Evolutionary conservation across 1,140 invertebrate genomes (phyloP), one percentile per base, ranked within the genome.

Genomic region (Sogatella furcifera): DNA sequence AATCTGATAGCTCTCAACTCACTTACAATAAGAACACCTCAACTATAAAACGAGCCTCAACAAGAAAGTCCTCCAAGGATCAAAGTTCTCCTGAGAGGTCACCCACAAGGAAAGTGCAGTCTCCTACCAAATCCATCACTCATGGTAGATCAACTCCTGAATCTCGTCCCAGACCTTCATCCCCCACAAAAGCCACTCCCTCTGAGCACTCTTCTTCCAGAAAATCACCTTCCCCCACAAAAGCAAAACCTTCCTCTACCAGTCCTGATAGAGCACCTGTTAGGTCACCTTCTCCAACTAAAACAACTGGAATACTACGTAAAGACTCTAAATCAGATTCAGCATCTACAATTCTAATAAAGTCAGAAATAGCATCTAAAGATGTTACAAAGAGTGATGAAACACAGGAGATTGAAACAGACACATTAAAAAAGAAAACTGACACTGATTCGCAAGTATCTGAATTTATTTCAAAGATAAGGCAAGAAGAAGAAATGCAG

Each of bases 1-100:
- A 64, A 15, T 66, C 66, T n/a, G 65, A 68, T 60, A 53, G 52
- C n/a, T 68, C 66, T 28, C 63, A 66, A 41, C 59, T 57, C n/a
- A 65, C 65, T n/a, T 65, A 64, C 55, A 64, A 65, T 24, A 66
- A 64, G 57, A 59, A 55, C 38, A 52, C 43, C 8, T 41, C 58
- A 34, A 24, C 49, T 14, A 59, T 21, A 4, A 59, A 52, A 34
- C 6, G 41, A 22, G 14, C 11, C n/a, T 21, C 5, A 17, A n/a
- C 14, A 52, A 13, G 54, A 43, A 41, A 34, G 14, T 57, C 38
- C 6, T n/a, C 41, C 17, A 57, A 55, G 44, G 22, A 57, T n/a
- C 5, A 46, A 24, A n/a, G 43, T 52, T 13, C n/a, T 4, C 22
- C 17, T 15, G 43, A 24, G 1, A 6, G 15, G 1, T 28, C 52